A percentile compares a stretch with the other conserved stretches of the same genome.
Evolutionary conservation across 2,888 invertebrate species (phyloP).

Genomic region (Drosophila incognita): DNA sequence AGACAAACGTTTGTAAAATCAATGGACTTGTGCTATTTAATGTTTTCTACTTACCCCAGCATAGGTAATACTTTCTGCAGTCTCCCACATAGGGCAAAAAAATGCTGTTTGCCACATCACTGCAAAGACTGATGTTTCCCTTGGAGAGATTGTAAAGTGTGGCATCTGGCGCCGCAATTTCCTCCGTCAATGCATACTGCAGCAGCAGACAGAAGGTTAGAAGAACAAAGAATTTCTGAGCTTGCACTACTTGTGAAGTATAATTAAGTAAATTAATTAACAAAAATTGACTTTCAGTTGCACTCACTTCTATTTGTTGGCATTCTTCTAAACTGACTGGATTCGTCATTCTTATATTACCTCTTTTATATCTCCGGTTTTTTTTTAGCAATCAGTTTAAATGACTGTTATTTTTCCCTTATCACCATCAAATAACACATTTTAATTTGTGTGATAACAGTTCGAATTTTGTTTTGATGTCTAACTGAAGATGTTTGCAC

Average conservation of each 20-base stretch:
- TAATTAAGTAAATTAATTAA: not conserved
- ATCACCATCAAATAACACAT: constrained; percentile 31
- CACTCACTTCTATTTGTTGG: constrained; percentile 32
- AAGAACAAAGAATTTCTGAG: constrained; percentile 1
- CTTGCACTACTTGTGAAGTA: constrained; percentile 30
- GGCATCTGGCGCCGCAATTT: constrained; percentile 8
- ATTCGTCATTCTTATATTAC: not conserved
- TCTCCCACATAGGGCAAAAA: constrained; percentile 69
- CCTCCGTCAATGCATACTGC: constrained; percentile 2
- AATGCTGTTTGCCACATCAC: constrained; percentile 58
- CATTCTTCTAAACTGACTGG: constrained; percentile 16
- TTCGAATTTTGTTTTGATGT: constrained; percentile 1
- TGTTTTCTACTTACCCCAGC: constrained; percentile 53
- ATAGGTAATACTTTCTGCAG: constrained; percentile 73
- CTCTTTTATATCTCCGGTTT: constrained; percentile 30
- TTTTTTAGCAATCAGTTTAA: constrained; percentile 15
- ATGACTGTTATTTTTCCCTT: constrained; percentile 12
- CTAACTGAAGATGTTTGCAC: not conserved
- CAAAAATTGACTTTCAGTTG: not conserved
- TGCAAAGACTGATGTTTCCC: constrained; percentile 62
- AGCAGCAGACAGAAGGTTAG: constrained; percentile 2
- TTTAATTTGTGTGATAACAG: constrained; percentile 35
- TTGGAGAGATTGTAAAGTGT: constrained; percentile 10
- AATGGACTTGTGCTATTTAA: no score
- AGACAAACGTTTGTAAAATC: not conserved